Base-by-base conservation (phyloP, 2,888 invertebrate genomes). In the Cordilura impudica region DNA sequence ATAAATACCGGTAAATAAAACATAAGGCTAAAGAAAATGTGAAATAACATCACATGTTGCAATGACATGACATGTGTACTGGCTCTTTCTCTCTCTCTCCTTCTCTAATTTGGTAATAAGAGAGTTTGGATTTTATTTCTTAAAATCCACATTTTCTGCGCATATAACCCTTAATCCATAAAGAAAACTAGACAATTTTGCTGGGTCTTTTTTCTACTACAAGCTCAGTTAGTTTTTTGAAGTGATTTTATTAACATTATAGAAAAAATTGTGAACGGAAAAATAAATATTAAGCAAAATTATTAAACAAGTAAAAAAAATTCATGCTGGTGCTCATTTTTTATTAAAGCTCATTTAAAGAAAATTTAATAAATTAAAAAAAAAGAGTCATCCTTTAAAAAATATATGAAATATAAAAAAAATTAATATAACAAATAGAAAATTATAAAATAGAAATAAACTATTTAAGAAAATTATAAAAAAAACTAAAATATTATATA, bases 181-280 rank as follows among this genome's bases (percentile, higher is more conserved):
- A 4, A 35, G 49, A 58, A 31, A 66, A 47, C 45, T 61, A 49
- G 16, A 51, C 12, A 3, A 61, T 31, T 76, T 70, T 23, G 14
- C 75, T 49, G 75, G 75, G 75, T 49, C 14, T 45, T 45, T 43
- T 61, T 29, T 16, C 31, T 21, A 29, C 39, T 21, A 31, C 5
- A 29, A 75, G 75, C 79, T 79, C 79, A 79, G 79, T 79, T 75
- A 75, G 79, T 75, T 79, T 79, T 53, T 72, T 67, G 71, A 75
- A 67, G 75, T 75, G 79, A 67, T 79, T 71, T 72, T 75, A 67
- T 75, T 72, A 79, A 79, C 49, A 70, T 49, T 63, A n/a, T 56
- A 43, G 43, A 14, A 31, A 51, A 61, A 63, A 54, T 70, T 51
- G 39, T 43, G 4, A 67, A 73, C 73, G 70, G 39, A 56, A 53